These are phyloP conservation scores for Eriocheir sinensis DNA, from an alignment of 1,140 invertebrate genomes.

Conservation along the genomic window DNA sequence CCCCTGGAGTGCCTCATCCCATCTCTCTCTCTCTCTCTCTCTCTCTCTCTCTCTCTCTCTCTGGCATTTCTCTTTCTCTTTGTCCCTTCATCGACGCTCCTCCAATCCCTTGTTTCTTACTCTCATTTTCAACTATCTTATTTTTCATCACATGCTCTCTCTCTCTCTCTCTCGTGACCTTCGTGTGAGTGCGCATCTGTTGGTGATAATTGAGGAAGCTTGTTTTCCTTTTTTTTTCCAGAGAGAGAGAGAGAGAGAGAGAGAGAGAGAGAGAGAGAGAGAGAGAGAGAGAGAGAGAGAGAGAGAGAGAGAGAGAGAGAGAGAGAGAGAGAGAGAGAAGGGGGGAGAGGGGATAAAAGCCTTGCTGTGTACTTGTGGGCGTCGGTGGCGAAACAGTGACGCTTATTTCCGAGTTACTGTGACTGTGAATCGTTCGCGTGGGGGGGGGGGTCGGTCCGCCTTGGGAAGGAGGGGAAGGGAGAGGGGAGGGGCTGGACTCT, in stretches of 20 bases:
- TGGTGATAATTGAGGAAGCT: background rate
- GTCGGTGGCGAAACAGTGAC: background rate
- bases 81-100: too few relatives aligned
- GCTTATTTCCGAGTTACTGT: constrained; percentile 15
- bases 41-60: constrained; percentile 22
- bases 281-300: constrained; percentile 58
- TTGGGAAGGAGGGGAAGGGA: too few relatives aligned
- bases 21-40: constrained; percentile 32
- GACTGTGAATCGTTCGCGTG: background rate
- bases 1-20: background rate
- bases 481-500: too few relatives aligned
- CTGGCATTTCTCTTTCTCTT: background rate
- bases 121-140: too few relatives aligned
- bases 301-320: constrained; percentile 55
- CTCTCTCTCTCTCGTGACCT: constrained; percentile 11
- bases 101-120: too few relatives aligned
- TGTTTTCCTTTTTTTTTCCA: too few relatives aligned
- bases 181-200: background rate
- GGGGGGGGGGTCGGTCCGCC: background rate
- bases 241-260: constrained; percentile 20
- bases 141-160: too few relatives aligned
- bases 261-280: constrained; percentile 54
- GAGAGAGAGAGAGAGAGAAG: constrained; percentile 49
- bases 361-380: background rate
- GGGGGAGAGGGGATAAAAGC: constrained; percentile 38